Conservation (phyloP, 1,140 invertebrate species). For the Grapholita molesta region DNA sequence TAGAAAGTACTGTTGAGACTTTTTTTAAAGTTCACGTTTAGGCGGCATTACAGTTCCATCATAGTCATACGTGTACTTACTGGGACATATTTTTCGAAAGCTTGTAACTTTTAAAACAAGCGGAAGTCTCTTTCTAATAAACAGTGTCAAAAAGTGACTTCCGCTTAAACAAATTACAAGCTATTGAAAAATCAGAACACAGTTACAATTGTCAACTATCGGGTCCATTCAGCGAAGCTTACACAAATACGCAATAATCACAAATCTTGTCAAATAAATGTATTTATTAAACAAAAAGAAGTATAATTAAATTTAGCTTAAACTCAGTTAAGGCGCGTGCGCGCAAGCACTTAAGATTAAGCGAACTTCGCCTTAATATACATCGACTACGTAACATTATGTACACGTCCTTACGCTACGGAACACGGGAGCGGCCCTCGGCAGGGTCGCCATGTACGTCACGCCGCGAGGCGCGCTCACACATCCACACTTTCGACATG, state of each 20-base stretch:
- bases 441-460: background rate
- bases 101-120: too few relatives aligned
- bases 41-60: too few relatives aligned
- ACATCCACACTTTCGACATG: too few relatives aligned
- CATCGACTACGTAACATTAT: constrained; percentile 11
- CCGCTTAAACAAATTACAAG: too few relatives aligned
- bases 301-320: constrained; percentile 1
- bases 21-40: background rate
- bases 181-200: too few relatives aligned
- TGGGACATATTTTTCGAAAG: too few relatives aligned
- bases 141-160: too few relatives aligned
- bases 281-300: constrained; percentile 14
- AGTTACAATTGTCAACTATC: background rate
- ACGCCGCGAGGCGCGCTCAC: too few relatives aligned
- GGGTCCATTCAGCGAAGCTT: background rate
- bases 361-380: constrained; percentile 8
- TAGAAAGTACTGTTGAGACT: background rate
- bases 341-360: constrained; percentile 9
- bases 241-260: constrained; percentile 1
- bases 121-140: too few relatives aligned
- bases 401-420: background rate
- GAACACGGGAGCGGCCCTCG: background rate
- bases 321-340: background rate
- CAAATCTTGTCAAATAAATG: background rate
- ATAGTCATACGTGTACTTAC: too few relatives aligned